Evolutionary conservation across 2,797 vertebrate genomes (phyloP), one percentile per base, ranked within the genome.

Genomic region (Clarias laeviceps): DNA sequence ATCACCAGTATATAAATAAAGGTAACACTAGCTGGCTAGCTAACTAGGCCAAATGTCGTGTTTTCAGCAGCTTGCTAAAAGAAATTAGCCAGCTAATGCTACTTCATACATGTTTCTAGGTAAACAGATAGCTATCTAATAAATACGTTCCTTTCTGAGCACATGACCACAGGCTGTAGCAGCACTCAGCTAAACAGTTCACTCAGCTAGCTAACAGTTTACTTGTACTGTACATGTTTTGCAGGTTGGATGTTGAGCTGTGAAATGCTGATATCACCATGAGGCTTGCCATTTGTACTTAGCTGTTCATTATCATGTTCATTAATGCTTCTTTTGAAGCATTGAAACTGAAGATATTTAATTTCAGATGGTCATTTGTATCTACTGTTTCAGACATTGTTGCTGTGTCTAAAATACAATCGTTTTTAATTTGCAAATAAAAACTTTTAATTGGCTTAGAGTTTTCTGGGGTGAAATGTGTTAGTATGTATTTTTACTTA

Each of bases 241-340:
- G 32, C 68, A 70, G 68, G 66, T 69, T 69, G 66, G 32, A 69
- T 69, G 66, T 69, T 69, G 66, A 69, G 66, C 32, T 69, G 32
- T 69, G 18, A 69, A 69, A 69, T 20, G 66, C 66, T 34, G 32
- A 37, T 69, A 69, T 69, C 66, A 29, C 73, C 73, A 76, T 29
- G 27, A 18, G 29, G 20, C 34, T 69, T 34, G 66, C 29, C 32
- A 20, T 69, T 18, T 18, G 34, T 40, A 40, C 8, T 65, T 65
- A 20, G 29, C 73, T 32, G 40, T 7, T 73, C 40, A 54, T 54
- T 27, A 73, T 73, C 24, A 18, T 6, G 3, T 24, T 50, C 11
- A 50, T 50, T 1, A 40, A 40, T 50, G 70, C 1, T 73, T 50
- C 24, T 50, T 73, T 50, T 27, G 5, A 73, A n/a, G 70, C 22